A percentile compares a stretch with the other conserved stretches of the same genome.
These are phyloP conservation scores for Labeo rohita DNA, from an alignment of 2,113 vertebrate genomes.

Conservation along the genomic window DNA sequence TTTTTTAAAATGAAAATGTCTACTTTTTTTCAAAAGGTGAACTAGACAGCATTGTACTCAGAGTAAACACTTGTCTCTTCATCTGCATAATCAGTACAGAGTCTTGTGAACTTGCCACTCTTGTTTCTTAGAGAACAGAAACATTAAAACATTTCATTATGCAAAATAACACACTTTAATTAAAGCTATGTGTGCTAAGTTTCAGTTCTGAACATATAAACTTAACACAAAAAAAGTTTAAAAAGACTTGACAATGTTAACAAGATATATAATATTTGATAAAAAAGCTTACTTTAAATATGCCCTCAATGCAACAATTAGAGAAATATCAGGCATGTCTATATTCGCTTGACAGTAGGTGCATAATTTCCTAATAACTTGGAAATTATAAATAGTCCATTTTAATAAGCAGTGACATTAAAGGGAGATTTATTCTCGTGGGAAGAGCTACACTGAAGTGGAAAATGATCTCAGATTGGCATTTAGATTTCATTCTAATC, in stretches of 20 bases:
- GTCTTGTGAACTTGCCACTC: background rate
- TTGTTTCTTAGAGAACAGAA: constrained; percentile 6
- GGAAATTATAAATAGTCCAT: constrained; percentile 58
- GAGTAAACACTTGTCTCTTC: background rate
- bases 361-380: constrained; percentile 55
- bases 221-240: background rate
- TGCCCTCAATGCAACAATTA: background rate
- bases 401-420: constrained; percentile 63
- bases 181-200: background rate
- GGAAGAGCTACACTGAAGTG: constrained; percentile 51
- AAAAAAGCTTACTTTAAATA: constrained; percentile 3
- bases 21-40: background rate
- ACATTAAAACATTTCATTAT: background rate
- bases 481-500: constrained; percentile 60
- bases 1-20: background rate
- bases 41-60: background rate
- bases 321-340: constrained; percentile 15
- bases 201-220: background rate
- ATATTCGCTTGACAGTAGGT: constrained; percentile 37
- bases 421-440: constrained; percentile 55
- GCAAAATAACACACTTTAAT: background rate
- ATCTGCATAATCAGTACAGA: constrained; percentile 7
- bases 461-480: constrained; percentile 58
- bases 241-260: background rate
- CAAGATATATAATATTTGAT: background rate